Evolutionary conservation across 2,797 vertebrate species (phyloP).

Genomic region (Thripadectes ignobilis): DNA sequence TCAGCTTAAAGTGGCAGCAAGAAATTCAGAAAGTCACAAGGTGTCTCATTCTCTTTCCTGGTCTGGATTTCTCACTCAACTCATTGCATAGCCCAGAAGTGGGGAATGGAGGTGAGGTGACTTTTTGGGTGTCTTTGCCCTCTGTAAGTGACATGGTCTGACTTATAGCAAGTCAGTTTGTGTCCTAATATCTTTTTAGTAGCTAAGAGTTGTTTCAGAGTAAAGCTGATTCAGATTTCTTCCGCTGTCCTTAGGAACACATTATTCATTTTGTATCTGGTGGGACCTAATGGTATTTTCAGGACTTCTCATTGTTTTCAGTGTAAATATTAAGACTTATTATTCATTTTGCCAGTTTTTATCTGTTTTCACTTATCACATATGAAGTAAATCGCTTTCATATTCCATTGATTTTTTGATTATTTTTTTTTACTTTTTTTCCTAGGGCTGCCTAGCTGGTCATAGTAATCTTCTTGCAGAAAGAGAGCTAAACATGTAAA

Average conservation of each 20-base stretch:
- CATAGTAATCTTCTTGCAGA: neutral
- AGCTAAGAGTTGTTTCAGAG: neutral
- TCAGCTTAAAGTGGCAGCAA: neutral
- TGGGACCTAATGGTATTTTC: neutral
- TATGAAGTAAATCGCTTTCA: neutral
- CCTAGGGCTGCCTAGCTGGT: neutral
- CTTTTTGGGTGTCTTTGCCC: neutral
- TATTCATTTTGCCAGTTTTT: neutral
- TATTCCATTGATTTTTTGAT: neutral
- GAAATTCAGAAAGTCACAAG: neutral
- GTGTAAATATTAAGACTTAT: neutral
- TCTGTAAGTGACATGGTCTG: neutral
- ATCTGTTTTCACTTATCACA: neutral
- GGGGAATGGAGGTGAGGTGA: neutral
- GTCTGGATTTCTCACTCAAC: neutral
- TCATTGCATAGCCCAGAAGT: accelerated
- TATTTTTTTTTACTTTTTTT: neutral
- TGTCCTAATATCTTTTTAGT: neutral
- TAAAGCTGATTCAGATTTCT: neutral
- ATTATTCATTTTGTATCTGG: neutral
- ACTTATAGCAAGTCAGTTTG: too few relatives aligned
- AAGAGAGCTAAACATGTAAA: neutral
- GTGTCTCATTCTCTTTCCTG: neutral
- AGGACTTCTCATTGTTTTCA: neutral
- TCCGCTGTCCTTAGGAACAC: neutral